Percentiles rank a stretch among this genome's conserved stretches.
Conservation (phyloP, 2,797 vertebrate species). For the Siniperca obscura region DNA sequence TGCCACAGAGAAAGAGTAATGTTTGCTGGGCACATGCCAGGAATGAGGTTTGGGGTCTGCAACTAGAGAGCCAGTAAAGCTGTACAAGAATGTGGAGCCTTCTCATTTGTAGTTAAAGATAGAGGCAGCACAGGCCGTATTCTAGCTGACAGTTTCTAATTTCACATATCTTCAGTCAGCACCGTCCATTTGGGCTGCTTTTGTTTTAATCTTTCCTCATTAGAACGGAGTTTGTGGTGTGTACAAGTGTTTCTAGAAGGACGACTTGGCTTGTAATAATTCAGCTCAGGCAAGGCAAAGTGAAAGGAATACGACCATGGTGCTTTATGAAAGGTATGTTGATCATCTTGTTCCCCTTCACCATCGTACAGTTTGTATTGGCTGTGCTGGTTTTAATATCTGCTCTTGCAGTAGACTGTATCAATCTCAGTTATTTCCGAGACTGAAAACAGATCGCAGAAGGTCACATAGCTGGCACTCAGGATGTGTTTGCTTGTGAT, state of each 20-base stretch:
- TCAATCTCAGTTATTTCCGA: slow-evolving; percentile 67
- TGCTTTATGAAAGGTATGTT: slow-evolving; percentile 89
- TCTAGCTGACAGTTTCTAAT: slow-evolving; percentile 88
- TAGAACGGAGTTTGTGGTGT: slow-evolving; percentile 44
- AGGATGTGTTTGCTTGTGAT: slow-evolving; percentile 48
- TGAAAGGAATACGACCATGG: slow-evolving; percentile 79
- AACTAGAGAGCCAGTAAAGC: slow-evolving; percentile 92
- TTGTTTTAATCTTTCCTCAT: slow-evolving; percentile 63
- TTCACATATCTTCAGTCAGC: slow-evolving; percentile 78
- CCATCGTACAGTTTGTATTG: slow-evolving; percentile 7
- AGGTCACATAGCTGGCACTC: slow-evolving; percentile 59
- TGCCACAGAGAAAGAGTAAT: slow-evolving; percentile 71
- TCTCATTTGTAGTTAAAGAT: slow-evolving; percentile 99
- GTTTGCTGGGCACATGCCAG: slow-evolving; percentile 75
- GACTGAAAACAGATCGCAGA: slow-evolving; percentile 53
- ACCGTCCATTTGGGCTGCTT: slow-evolving; percentile 65
- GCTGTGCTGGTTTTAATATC: slow-evolving; percentile 62
- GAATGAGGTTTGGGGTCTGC: slow-evolving; percentile 79
- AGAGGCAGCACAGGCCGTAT: slow-evolving; percentile 88
- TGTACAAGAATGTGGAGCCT: slow-evolving; percentile 94
- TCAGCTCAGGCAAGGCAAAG: slow-evolving; percentile 30
- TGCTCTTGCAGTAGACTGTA: slow-evolving; percentile 57
- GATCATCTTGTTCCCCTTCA: slow-evolving; percentile 28
- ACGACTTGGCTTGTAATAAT: slow-evolving; percentile 48
- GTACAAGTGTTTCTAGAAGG: slow-evolving; percentile 35